A percentile compares a stretch with the other conserved stretches of the same genome.
These are phyloP conservation scores for Bimastos eiseni DNA, from an alignment of 2,888 invertebrate species.

Conservation along the genomic window DNA sequence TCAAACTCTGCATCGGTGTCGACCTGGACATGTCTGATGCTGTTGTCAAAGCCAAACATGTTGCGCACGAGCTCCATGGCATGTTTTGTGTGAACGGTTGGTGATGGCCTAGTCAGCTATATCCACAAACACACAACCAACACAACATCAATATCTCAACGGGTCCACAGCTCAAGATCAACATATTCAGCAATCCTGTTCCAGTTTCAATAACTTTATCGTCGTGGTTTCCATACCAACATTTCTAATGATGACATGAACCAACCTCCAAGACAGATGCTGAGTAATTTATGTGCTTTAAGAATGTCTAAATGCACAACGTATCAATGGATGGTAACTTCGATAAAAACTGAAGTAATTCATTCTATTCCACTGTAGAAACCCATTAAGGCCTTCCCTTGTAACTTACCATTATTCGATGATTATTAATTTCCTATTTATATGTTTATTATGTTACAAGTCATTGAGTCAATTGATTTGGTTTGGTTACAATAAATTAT, in stretches of 20 bases:
- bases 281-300: too few relatives aligned
- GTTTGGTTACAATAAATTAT: too few relatives aligned
- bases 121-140: background rate
- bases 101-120: conserved; percentile 47
- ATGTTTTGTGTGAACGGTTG: conserved; percentile 73
- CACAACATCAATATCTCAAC: background rate
- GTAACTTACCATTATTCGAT: too few relatives aligned
- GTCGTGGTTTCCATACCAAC: background rate
- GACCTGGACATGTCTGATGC: conserved; percentile 27
- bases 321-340: background rate
- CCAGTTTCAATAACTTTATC: too few relatives aligned
- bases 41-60: conserved; percentile 51
- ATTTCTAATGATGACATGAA: background rate
- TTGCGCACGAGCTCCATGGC: conserved; percentile 70
- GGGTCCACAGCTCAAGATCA: background rate
- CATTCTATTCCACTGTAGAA: too few relatives aligned
- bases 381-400: too few relatives aligned
- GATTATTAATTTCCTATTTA: too few relatives aligned
- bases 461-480: too few relatives aligned
- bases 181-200: background rate
- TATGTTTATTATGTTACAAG: too few relatives aligned
- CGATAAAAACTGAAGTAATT: too few relatives aligned
- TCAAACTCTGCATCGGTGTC: background rate
- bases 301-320: too few relatives aligned
- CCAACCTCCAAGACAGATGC: background rate